Percentiles rank a stretch among this genome's conserved stretches.
Evolutionary conservation across 2,797 vertebrate genomes (phyloP).

Genomic region (Phataginus tricuspis): DNA sequence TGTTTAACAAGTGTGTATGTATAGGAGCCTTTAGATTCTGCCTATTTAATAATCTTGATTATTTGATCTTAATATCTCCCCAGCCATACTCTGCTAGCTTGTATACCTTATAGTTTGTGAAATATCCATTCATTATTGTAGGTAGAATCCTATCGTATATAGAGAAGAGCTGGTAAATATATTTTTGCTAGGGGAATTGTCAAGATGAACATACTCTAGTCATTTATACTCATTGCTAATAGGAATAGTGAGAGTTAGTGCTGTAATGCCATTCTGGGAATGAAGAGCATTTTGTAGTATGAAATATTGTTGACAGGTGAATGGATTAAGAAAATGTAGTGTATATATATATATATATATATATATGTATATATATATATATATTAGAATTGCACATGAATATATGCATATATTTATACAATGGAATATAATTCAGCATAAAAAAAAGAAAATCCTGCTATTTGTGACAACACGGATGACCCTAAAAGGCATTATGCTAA

Average conservation of each 20-base stretch:
- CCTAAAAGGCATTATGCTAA: not conserved
- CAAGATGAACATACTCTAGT: not conserved
- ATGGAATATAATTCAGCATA: not conserved
- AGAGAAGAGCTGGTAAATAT: not conserved
- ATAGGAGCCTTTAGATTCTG: not conserved
- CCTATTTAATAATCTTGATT: not conserved
- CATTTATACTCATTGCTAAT: not conserved
- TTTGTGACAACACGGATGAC: not conserved
- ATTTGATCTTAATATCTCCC: not conserved
- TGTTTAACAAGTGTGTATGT: not conserved
- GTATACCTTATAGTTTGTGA: not conserved
- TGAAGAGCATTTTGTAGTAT: constrained; percentile 49
- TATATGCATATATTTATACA: not conserved
- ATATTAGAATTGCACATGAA: not conserved
- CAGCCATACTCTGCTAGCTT: not conserved
- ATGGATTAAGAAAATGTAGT: not conserved
- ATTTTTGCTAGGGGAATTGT: not conserved
- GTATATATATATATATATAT: not conserved
- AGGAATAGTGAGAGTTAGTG: not conserved
- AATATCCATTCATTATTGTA: not conserved
- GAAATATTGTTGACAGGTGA: not conserved
- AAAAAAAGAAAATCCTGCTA: not conserved
- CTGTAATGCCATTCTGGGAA: constrained; percentile 19
- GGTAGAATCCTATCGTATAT: not conserved
- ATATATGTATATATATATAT: not conserved